Base-by-base conservation (phyloP, 2,797 vertebrate genomes). In the Gymnothorax javanicus region DNA sequence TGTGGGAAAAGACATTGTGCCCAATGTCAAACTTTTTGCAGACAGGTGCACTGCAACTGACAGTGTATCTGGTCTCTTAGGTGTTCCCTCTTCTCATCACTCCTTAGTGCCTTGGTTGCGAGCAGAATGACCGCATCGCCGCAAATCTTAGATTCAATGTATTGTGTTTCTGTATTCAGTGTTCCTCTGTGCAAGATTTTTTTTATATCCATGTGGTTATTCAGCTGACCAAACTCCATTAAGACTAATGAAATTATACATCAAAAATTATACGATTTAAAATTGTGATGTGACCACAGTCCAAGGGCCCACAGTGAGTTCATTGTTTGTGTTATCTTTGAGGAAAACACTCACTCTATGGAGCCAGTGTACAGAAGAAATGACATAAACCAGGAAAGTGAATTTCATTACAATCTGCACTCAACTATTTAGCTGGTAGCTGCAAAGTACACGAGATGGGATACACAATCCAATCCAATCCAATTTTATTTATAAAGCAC, bases 361-460 rank as follows among this genome's bases (percentile, higher is more conserved):
- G 75, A 79, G 50, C 43, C 50, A 11, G 12, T 54, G 73, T 52
- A 52, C 50, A 79, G 50, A 7, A 5, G 75, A 79, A 54, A 79
- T 79, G 6, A 54, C 25, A 79, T 79, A 9, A 33, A 50, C 69
- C 15, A 52, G 6, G 43, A 54, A 54, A 79, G 75, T 79, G 75
- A 79, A 79, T 79, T 79, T 79, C 52, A 79, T 20, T 52, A 52
- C 50, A 54, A 20, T 79, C 15, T 79, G 75, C 75, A 79, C 75
- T 79, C 52, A 50, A 52, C 23, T 20, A 54, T n/a, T 52, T 13
- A 52, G 75, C 6, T 20, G 54, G 75, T 79, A 79, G 50, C 8
- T 52, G 43, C 52, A 15, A 50, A 54, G 54, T 50, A 52, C 50
- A 23, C 17, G 15, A 17, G 50, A 54, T n/a, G 43, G 12, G 54